These are phyloP conservation scores for Baccha elongata DNA, from an alignment of 2,888 invertebrate species.

Conservation along the genomic window DNA sequence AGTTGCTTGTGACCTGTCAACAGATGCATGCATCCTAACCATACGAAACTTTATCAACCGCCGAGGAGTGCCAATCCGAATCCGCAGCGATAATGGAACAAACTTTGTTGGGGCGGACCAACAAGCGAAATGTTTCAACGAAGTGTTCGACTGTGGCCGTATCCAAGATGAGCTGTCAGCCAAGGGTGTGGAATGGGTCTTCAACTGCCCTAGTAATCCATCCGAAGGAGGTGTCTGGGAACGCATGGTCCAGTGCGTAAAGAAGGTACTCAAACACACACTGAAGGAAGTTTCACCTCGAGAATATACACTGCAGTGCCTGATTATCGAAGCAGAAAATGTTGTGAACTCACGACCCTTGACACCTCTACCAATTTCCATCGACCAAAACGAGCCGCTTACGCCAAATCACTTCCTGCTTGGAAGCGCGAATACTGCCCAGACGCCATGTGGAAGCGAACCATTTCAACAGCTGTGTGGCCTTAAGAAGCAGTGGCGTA, in stretches of 20 bases:
- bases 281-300: conserved; percentile 62
- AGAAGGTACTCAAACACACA: conserved; percentile 52
- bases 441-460: conserved; percentile 6
- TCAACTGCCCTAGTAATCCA: conserved; percentile 50
- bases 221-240: conserved; percentile 74
- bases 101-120: conserved; percentile 14
- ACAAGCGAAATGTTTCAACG: conserved; percentile 5
- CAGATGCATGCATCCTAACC: conserved; percentile 45
- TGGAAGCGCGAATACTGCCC: conserved; percentile 27
- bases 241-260: conserved; percentile 69
- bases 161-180: conserved; percentile 45
- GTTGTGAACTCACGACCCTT: conserved; percentile 23
- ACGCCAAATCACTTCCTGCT: conserved; percentile 15
- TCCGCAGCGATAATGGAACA: conserved; percentile 46
- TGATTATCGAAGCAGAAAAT: conserved; percentile 32
- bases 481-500: conserved; percentile 43
- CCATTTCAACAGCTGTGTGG: conserved; percentile 4
- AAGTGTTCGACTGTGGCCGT: conserved; percentile 31
- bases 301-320: conserved; percentile 58
- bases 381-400: conserved; percentile 21
- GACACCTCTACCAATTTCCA: conserved; percentile 7
- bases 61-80: conserved; percentile 33
- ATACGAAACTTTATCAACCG: conserved; percentile 57
- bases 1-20: conserved; percentile 36
- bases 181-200: conserved; percentile 44